A percentile compares a stretch with the other conserved stretches of the same genome.
Evolutionary conservation across 2,797 vertebrate species (phyloP).

Genomic region (Loris lydekkerianus): DNA sequence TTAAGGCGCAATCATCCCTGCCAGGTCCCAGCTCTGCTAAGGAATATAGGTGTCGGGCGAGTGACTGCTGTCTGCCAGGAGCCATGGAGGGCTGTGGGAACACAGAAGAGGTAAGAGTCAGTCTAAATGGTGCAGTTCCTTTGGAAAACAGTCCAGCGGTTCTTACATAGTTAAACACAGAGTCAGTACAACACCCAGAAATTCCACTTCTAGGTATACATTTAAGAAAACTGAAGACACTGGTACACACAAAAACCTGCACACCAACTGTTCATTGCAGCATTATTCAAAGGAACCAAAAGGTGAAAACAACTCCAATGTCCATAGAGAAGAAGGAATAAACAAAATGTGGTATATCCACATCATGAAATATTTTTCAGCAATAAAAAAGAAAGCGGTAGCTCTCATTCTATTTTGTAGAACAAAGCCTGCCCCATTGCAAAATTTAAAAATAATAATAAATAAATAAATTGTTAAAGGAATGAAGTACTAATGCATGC

Average conservation of each 20-base stretch:
- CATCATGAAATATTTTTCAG: background rate
- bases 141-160: background rate
- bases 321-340: background rate
- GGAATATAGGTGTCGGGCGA: background rate
- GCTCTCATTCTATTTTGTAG: too few relatives aligned
- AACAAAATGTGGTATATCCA: background rate
- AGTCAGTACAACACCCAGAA: background rate
- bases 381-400: background rate
- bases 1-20: background rate
- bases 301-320: background rate
- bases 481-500: background rate
- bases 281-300: background rate
- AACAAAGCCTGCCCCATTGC: too few relatives aligned
- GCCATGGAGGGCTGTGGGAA: background rate
- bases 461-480: too few relatives aligned
- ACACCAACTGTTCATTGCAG: background rate
- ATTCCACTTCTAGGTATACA: background rate
- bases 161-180: background rate
- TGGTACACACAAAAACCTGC: background rate
- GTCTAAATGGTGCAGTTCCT: background rate
- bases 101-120: background rate
- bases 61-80: background rate
- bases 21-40: background rate
- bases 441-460: too few relatives aligned
- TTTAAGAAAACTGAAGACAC: background rate